Evolutionary conservation across 2,888 invertebrate genomes (phyloP).

Genomic region (Clunio marinus): DNA sequence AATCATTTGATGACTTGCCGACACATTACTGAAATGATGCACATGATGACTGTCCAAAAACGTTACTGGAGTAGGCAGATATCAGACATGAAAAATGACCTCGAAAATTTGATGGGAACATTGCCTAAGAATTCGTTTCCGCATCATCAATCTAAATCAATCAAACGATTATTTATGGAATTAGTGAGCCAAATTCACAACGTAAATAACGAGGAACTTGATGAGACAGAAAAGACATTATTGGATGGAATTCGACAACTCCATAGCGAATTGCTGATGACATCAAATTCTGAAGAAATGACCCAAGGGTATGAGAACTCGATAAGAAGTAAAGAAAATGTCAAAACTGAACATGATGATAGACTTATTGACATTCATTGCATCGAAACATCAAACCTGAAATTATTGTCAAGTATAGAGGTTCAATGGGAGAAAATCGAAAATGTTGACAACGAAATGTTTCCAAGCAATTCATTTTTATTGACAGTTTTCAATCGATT

Average conservation of each 20-base stretch:
- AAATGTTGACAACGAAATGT: not conserved
- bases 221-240: not conserved
- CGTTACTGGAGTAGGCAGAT: not conserved
- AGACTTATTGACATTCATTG: too few relatives aligned
- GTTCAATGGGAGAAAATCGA: not conserved
- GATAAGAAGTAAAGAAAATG: too few relatives aligned
- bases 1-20: slow-evolving; percentile 12
- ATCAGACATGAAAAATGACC: not conserved
- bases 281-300: too few relatives aligned
- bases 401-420: slow-evolving; percentile 20
- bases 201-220: not conserved
- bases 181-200: not conserved
- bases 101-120: not conserved
- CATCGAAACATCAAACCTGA: too few relatives aligned
- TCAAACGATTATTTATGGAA: slow-evolving; percentile 7
- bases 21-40: slow-evolving; percentile 18
- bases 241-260: slow-evolving; percentile 10
- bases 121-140: not conserved
- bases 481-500: slow-evolving; percentile 11
- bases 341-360: too few relatives aligned
- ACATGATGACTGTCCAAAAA: not conserved
- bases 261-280: not conserved
- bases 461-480: not conserved
- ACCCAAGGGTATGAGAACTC: too few relatives aligned
- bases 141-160: slow-evolving; percentile 25